Evolutionary conservation across 2,797 vertebrate genomes (phyloP).

Genomic region (Distichodus sexfasciatus): DNA sequence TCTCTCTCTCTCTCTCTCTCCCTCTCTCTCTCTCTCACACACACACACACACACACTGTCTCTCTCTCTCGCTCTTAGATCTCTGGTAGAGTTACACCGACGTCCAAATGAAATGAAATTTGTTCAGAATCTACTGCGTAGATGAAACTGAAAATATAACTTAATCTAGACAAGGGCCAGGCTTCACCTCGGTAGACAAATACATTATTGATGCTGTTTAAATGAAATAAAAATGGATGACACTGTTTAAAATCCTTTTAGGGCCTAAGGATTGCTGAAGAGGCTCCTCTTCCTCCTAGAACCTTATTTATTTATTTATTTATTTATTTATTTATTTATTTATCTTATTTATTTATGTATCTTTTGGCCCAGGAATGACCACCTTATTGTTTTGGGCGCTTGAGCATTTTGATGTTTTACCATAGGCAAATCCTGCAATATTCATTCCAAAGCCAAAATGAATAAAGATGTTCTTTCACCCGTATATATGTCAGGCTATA

Average conservation of each 20-base stretch:
- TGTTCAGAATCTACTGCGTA: background rate
- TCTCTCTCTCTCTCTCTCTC: constrained; percentile 1
- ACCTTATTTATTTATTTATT: too few relatives aligned
- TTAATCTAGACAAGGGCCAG: background rate
- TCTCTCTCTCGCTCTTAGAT: background rate
- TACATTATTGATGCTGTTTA: background rate
- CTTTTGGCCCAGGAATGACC: too few relatives aligned
- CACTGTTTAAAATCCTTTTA: too few relatives aligned
- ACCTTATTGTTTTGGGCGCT: background rate
- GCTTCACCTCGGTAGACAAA: background rate
- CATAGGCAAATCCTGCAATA: background rate
- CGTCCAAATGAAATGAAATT: background rate
- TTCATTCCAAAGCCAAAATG: background rate
- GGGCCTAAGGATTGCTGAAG: too few relatives aligned
- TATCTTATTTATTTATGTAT: too few relatives aligned
- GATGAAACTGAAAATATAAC: background rate
- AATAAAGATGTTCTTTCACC: background rate
- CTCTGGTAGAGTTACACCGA: constrained; percentile 9
- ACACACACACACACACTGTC: constrained; percentile 2
- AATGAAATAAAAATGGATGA: background rate
- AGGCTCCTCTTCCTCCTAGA: too few relatives aligned
- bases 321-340: too few relatives aligned
- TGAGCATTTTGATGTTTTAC: background rate
- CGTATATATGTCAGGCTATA: background rate
- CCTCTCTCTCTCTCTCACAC: background rate